Evolutionary conservation across 2,797 vertebrate genomes (phyloP).

Genomic region (Hylomyscus alleni): DNA sequence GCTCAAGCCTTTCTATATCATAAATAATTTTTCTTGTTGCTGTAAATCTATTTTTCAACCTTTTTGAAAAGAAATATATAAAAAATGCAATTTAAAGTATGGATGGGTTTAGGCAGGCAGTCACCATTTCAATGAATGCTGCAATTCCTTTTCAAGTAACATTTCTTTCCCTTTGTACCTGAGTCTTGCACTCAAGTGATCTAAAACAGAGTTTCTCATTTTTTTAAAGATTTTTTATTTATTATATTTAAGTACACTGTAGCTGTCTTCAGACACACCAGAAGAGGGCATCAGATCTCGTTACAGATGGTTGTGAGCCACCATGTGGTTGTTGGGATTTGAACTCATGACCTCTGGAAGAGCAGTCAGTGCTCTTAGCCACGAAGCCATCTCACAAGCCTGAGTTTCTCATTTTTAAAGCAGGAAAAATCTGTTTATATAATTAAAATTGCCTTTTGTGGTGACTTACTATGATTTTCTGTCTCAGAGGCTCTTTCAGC

Average conservation of each 20-base stretch:
- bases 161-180: not conserved
- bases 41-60: not conserved
- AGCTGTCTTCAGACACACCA: too few species aligned
- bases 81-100: not conserved
- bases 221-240: too few species aligned
- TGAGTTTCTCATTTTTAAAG: not conserved
- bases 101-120: too few species aligned
- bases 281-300: too few species aligned
- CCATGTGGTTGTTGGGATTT: too few species aligned
- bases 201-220: not conserved
- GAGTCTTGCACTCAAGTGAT: not conserved
- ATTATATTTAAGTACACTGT: too few species aligned
- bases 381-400: too few species aligned
- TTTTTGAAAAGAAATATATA: not conserved
- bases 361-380: too few species aligned
- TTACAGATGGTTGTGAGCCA: too few species aligned
- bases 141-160: not conserved
- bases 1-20: not conserved
- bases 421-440: not conserved
- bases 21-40: not conserved
- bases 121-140: not conserved
- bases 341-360: too few species aligned
- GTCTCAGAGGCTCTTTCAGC: not conserved
- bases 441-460: not conserved
- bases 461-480: not conserved